phyloP scores from a whole-genome alignment of 1,140 invertebrate species.

The Gerris buenoi region DNA sequence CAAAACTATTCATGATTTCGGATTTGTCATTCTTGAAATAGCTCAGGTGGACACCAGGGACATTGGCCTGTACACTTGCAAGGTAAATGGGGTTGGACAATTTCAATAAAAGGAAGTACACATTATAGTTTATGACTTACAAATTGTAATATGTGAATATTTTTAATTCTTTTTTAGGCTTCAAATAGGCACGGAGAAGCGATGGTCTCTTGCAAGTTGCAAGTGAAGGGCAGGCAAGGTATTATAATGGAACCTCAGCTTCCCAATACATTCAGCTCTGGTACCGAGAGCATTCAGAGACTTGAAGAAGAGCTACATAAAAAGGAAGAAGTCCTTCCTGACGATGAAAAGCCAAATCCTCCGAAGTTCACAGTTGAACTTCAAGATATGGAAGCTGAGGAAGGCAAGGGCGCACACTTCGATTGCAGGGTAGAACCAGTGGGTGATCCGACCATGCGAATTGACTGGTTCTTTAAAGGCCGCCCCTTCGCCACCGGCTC shows the following conservation, averaged over 20 bases:
- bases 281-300: constrained; percentile 77
- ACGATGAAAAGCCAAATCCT: constrained; percentile 72
- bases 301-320: constrained; percentile 79
- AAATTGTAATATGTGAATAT: too few species aligned
- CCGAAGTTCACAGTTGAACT: constrained; percentile 73
- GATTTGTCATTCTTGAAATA: constrained; percentile 83
- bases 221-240: constrained; percentile 68
- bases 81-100: constrained; percentile 28
- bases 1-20: constrained; percentile 85
- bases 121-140: too few species aligned
- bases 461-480: constrained; percentile 90
- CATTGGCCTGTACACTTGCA: constrained; percentile 77
- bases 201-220: constrained; percentile 66
- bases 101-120: neutral
- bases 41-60: constrained; percentile 75
- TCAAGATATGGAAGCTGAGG: constrained; percentile 54
- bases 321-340: constrained; percentile 58
- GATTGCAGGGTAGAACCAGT: constrained; percentile 79
- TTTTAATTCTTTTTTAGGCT: constrained; percentile 31
- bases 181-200: constrained; percentile 81
- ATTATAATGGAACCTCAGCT: constrained; percentile 82
- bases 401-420: constrained; percentile 77
- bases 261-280: constrained; percentile 66
- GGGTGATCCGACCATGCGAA: constrained; percentile 70
- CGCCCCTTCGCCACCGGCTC: constrained; percentile 74